A percentile compares a stretch with the other conserved stretches of the same genome.
These are phyloP conservation scores for Allacma fusca DNA, from an alignment of 2,888 invertebrate species.

Conservation along the genomic window DNA sequence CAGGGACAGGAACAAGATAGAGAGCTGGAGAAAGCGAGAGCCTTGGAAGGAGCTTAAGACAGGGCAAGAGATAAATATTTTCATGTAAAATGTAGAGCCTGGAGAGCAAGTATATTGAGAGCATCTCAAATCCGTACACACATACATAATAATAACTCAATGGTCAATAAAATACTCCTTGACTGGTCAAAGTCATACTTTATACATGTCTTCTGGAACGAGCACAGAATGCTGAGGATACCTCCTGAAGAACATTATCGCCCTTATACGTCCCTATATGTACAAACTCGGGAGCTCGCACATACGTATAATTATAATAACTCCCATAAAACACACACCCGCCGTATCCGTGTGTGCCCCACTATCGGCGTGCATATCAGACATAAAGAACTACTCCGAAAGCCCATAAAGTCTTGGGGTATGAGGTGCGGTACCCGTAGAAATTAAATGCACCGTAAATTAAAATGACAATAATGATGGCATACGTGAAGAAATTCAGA, in stretches of 20 bases:
- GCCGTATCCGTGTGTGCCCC: too few species aligned
- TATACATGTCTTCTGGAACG: background rate
- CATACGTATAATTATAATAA: background rate
- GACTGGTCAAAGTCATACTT: constrained; percentile 17
- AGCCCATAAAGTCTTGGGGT: background rate
- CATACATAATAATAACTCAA: constrained; percentile 18
- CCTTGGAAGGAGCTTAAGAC: too few species aligned
- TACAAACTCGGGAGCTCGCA: background rate
- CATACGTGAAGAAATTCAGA: constrained; percentile 30
- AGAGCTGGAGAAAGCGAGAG: too few species aligned
- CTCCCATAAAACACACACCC: background rate
- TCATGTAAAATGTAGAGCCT: background rate
- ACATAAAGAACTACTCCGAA: background rate
- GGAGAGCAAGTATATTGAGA: background rate
- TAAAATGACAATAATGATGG: constrained; percentile 36
- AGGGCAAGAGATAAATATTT: too few species aligned
- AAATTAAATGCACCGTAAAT: constrained; percentile 38
- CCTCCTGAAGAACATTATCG: background rate
- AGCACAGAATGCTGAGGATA: background rate
- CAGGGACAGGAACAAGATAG: background rate
- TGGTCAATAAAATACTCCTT: constrained; percentile 26
- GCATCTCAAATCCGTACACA: background rate
- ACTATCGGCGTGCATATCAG: background rate
- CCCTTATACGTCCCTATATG: background rate
- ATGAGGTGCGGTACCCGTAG: background rate